Conservation (phyloP, 35 echinoderm and acorn worm species). For the Amphiura filiformis region DNA sequence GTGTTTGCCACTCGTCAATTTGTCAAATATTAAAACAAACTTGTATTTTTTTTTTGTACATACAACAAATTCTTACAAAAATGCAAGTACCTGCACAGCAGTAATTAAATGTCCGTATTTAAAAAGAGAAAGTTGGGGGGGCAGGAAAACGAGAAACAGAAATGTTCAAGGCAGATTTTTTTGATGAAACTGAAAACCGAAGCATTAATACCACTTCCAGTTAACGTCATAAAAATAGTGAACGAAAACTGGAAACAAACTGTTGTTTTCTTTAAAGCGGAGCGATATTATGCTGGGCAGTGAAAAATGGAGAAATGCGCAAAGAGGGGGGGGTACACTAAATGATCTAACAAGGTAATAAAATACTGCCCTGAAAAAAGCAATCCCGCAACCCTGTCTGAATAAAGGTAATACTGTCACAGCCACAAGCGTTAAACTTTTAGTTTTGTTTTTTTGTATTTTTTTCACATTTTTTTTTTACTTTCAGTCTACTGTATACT, state of each 20-base stretch:
- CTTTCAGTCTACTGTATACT: background rate
- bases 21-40: constrained; percentile 12
- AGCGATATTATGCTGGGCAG: background rate
- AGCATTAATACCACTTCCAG: background rate
- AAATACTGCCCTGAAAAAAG: background rate
- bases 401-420: constrained; percentile 6
- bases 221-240: background rate
- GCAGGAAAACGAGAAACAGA: background rate
- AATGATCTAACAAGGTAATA: background rate
- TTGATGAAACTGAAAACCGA: background rate
- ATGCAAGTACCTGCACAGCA: background rate
- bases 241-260: background rate
- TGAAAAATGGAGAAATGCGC: background rate
- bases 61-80: constrained; percentile 1
- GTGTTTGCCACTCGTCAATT: constrained; percentile 9
- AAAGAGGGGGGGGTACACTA: background rate
- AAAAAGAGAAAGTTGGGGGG: background rate
- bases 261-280: background rate
- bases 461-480: background rate
- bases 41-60: too few relatives aligned
- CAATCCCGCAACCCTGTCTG: background rate
- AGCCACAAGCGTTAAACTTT: background rate
- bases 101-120: background rate
- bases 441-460: background rate
- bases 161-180: background rate